A percentile compares a stretch with the other conserved stretches of the same genome.
phyloP scores from a whole-genome alignment of 2,797 vertebrate genomes.

The Typhlichthys eigenmanni region DNA sequence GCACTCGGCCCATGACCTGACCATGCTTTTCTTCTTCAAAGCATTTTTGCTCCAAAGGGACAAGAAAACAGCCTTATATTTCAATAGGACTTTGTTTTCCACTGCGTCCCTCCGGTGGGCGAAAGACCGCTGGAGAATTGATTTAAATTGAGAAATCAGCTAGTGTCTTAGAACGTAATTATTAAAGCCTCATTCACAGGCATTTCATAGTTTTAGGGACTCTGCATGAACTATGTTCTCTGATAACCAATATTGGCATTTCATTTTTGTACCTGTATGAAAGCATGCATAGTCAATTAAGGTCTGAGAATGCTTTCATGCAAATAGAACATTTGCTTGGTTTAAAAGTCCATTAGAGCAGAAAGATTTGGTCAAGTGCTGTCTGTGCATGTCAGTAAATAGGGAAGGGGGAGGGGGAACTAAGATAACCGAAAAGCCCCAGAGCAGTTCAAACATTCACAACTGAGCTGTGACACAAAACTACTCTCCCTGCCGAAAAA shows the following conservation, averaged over 20 bases:
- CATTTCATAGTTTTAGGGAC: constrained; percentile 10
- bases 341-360: constrained; percentile 2
- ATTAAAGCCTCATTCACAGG: constrained; percentile 12
- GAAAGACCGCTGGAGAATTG: constrained; percentile 24
- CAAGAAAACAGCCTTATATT: constrained; percentile 34
- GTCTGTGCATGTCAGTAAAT: constrained; percentile 7
- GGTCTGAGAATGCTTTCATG: no score
- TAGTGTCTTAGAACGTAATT: constrained; percentile 28
- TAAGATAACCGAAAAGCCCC: constrained; percentile 11
- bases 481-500: neutral
- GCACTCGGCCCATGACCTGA: no score
- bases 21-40: no score
- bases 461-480: constrained; percentile 4
- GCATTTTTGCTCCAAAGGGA: no score
- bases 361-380: neutral
- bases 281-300: no score
- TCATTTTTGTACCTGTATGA: no score
- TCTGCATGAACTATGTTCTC: constrained; percentile 6
- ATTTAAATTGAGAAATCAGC: constrained; percentile 30
- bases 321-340: no score
- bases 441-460: constrained; percentile 7
- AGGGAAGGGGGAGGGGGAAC: constrained; percentile 4
- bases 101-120: constrained; percentile 5
- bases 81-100: constrained; percentile 12
- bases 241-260: no score